These are phyloP conservation scores for Tribolium madens DNA, from an alignment of 1,140 invertebrate species.

Conservation along the genomic window DNA sequence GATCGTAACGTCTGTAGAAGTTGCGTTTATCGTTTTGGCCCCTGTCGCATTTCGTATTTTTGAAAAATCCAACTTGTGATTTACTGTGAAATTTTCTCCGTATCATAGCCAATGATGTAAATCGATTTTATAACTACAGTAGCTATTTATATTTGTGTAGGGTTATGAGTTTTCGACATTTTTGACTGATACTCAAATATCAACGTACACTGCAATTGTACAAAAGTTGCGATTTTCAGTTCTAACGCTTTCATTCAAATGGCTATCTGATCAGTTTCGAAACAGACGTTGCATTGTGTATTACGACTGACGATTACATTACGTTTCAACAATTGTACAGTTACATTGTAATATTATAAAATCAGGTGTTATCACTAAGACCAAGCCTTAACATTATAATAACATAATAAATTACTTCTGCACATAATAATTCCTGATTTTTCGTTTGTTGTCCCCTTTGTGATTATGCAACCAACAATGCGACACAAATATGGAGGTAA, in stretches of 20 bases:
- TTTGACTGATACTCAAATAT: constrained; percentile 56
- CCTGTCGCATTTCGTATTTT: constrained; percentile 11
- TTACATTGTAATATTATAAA: constrained; percentile 60
- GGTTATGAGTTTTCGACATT: constrained; percentile 50
- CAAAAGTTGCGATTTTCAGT: constrained; percentile 51
- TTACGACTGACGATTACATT: constrained; percentile 49
- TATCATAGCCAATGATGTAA: constrained; percentile 44
- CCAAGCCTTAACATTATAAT: constrained; percentile 64
- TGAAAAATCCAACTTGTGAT: constrained; percentile 18
- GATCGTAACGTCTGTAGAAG: constrained; percentile 56
- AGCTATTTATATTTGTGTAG: constrained; percentile 55
- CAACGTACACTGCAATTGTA: constrained; percentile 56
- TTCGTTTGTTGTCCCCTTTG: neutral
- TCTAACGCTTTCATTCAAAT: constrained; percentile 12
- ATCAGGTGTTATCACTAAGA: constrained; percentile 64
- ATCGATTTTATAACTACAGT: constrained; percentile 55
- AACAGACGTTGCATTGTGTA: constrained; percentile 44
- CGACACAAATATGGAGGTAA: no score
- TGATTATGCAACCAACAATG: neutral
- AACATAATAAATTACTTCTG: constrained; percentile 64
- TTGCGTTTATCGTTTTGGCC: constrained; percentile 31
- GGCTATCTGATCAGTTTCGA: constrained; percentile 19
- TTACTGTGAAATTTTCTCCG: constrained; percentile 20
- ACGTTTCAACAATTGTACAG: constrained; percentile 59
- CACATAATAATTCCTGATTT: constrained; percentile 58